A percentile compares a stretch with the other conserved stretches of the same genome.
phyloP scores from a whole-genome alignment of 2,797 vertebrate genomes.

The Avahi laniger region DNA sequence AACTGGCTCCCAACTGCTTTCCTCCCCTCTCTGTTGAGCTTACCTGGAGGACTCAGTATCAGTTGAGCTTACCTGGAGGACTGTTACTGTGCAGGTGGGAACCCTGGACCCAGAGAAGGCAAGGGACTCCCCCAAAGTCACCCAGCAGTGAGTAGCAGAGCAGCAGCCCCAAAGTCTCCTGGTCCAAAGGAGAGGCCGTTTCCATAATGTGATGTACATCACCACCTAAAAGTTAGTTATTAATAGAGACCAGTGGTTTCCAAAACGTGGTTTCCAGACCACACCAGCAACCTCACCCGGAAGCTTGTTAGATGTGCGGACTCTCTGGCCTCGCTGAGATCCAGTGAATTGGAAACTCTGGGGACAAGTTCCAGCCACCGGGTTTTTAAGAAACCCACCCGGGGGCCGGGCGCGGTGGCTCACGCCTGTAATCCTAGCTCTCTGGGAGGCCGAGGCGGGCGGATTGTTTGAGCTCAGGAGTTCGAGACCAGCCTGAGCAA shows the following conservation, averaged over 20 bases:
- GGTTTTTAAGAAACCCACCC: not conserved
- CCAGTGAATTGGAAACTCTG: not conserved
- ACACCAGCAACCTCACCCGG: not conserved
- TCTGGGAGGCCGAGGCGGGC: no score
- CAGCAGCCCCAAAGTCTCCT: not conserved
- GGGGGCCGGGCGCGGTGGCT: no score
- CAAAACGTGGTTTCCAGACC: not conserved
- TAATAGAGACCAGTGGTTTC: not conserved
- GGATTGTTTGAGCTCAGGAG: no score
- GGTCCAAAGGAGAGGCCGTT: not conserved
- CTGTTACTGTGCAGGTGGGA: not conserved
- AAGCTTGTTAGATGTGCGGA: not conserved
- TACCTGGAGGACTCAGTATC: not conserved
- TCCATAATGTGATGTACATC: rapidly evolving
- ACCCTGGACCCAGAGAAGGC: not conserved
- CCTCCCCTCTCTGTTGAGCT: not conserved
- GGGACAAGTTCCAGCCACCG: not conserved
- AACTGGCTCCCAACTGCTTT: not conserved
- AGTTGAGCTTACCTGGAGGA: not conserved
- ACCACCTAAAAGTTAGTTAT: not conserved
- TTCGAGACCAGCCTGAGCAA: no score
- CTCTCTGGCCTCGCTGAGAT: not conserved
- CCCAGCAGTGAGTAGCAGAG: not conserved
- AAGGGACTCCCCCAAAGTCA: not conserved
- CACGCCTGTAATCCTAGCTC: no score